Base-by-base conservation (phyloP, 53 echinoderm and acorn worm genomes). In the Actinopyga echinites region DNA sequence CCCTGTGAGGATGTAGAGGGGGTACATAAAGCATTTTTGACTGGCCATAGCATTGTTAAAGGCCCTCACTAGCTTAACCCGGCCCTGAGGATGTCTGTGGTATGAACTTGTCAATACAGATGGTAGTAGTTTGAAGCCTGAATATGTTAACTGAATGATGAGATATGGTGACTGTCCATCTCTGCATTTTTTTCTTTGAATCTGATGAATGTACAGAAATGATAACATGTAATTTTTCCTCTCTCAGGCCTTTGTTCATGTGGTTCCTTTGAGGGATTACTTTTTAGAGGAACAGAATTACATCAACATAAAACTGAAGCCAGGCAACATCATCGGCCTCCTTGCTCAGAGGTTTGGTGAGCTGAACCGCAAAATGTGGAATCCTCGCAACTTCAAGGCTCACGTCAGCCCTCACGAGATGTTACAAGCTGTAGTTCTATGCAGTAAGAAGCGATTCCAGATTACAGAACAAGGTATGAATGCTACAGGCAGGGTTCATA, bases 341-440 rank as follows among this genome's bases (percentile, higher is more conserved):
- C 71, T 97, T 73, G 89, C 97, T 21, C 97, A 97, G 87, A 90
- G 95, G 56, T 96, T 96, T 87, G 97, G 97, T 9, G 97, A 94
- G 80, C 83, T 96, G 57, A 92, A 93, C 88, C 85, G 97, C 22
- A 96, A 96, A 88, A 96, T 96, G 97, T 96, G 97, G 97, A 96
- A 96, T 33, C 97, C 93, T 2, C 75, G 93, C 21, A 96, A 96
- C 87, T 96, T 96, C 75, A 96, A 96, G 67, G 97, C 97, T 35
- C 97, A 96, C 56, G 97, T 96, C 83, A 96, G 93, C 64, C 97
- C 97, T 10, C 97, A 96, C 74, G 93, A 96, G 84, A 96, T 96
- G 93, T 75, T 96, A 60, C 97, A 96, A 64, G 87, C 93, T 12
- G 89, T 94, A 8, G 94, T 94, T 6, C 78, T 96, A 57, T 96